Evolutionary conservation across 2,888 invertebrate species (phyloP), one percentile per base, ranked within the genome.

Genomic region (Desoria tigrina): DNA sequence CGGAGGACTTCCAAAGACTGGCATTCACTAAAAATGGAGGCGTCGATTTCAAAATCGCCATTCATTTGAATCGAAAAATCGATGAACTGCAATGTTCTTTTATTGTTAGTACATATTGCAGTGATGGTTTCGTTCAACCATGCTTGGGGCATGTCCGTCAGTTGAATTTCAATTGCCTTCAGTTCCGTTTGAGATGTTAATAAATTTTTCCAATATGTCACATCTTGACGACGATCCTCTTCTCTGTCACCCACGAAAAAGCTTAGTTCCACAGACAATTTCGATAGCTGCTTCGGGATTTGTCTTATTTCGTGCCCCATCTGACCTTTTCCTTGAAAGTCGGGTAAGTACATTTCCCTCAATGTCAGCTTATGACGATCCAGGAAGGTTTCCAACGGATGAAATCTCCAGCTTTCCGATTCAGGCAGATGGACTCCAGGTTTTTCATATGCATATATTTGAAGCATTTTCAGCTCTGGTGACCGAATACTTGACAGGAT

Each of bases 241-340:
- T 67, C 67, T 21, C 63, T 24, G 32, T 67, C 67, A 4, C 67
- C 67, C 39, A 67, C 60, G 18, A 26, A 67, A 4, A n/a, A 27
- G 1, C 59, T 28, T 1, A 67, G 24, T 11, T 39, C 11, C 7
- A 62, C 0, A 23, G 63, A 61, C 4, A 66, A 26, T n/a, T 64
- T 69, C 14, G 23, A 45, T 21, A 69, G 26, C 39, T n/a, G n/a
- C 2, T 26, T 61, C 11, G 63, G 66, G 37, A 55, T 45, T 45
- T 21, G 9, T 1, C 18, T 6, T 2, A 45, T 1, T 24, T 64
- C 61, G 26, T 49, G 49, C 1, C n/a, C 32, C 2, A 21, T 32
- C 6, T 57, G 56, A 28, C 51, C 32, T 18, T 66, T 66, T 4
- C 69, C 69, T 18, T 69, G 66, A 32, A 69, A 69, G 6, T 69